phyloP scores from a whole-genome alignment of 2,113 vertebrate species.

The Egretta garzetta region DNA sequence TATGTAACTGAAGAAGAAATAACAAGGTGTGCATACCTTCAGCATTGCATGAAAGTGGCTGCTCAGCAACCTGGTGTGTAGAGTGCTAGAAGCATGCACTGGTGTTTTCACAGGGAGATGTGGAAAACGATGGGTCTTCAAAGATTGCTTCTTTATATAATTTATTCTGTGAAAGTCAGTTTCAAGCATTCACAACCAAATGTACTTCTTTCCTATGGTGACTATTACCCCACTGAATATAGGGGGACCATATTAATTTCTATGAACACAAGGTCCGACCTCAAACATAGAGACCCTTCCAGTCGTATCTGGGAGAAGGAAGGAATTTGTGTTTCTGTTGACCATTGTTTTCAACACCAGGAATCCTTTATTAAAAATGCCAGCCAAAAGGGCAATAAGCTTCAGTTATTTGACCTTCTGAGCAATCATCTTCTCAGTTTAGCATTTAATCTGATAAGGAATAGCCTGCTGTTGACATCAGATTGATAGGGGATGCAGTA shows the following conservation, averaged over 20 bases:
- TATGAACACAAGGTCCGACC: fast-evolving
- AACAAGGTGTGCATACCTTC: neutral
- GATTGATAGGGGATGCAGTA: neutral
- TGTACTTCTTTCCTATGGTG: fast-evolving
- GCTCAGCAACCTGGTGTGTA: neutral
- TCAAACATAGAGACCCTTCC: neutral
- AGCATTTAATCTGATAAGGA: neutral
- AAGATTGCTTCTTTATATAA: neutral
- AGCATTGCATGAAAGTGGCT: neutral
- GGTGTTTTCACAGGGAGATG: neutral
- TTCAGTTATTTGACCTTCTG: neutral
- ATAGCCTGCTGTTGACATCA: neutral
- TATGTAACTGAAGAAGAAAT: neutral
- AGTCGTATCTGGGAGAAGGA: neutral
- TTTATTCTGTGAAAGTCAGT: neutral
- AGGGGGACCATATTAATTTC: neutral
- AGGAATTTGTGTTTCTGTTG: neutral
- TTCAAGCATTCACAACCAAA: neutral
- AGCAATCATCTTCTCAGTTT: neutral
- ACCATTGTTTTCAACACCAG: neutral
- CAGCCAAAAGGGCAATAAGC: neutral
- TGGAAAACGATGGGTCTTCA: neutral
- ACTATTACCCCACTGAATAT: neutral
- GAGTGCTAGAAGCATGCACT: neutral
- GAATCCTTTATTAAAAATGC: neutral